phyloP scores from a whole-genome alignment of 2,113 vertebrate genomes.

The Rousettus leschenaultii region DNA sequence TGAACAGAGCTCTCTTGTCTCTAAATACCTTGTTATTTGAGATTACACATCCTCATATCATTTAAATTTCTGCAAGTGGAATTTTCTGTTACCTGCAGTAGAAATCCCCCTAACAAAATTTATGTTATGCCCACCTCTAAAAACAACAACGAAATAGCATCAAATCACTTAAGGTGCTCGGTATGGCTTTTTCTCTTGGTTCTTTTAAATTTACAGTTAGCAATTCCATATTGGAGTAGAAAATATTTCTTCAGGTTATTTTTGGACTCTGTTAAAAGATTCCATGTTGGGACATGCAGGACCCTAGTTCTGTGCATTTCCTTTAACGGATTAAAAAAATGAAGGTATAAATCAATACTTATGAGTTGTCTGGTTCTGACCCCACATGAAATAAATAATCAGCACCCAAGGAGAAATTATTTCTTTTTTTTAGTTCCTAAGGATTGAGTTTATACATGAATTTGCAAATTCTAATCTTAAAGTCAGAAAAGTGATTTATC shows the following conservation, averaged over 20 bases:
- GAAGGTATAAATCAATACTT: not conserved
- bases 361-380: not conserved
- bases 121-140: not conserved
- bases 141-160: not conserved
- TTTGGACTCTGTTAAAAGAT: not conserved
- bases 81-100: not conserved
- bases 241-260: not conserved
- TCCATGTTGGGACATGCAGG: not conserved
- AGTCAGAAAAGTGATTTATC: not conserved
- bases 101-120: not conserved
- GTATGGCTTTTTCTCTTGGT: not conserved
- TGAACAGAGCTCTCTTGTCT: not conserved
- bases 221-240: not conserved
- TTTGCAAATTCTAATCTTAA: not conserved
- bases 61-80: not conserved
- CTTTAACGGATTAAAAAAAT: not conserved
- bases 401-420: not conserved
- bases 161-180: not conserved
- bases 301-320: not conserved
- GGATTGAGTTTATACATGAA: not conserved
- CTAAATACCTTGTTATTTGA: not conserved
- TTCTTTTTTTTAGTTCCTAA: not conserved
- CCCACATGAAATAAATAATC: not conserved
- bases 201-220: not conserved
- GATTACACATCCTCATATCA: not conserved